Conservation (phyloP, 2,888 invertebrate species). For the Lampropteryx suffumata region DNA sequence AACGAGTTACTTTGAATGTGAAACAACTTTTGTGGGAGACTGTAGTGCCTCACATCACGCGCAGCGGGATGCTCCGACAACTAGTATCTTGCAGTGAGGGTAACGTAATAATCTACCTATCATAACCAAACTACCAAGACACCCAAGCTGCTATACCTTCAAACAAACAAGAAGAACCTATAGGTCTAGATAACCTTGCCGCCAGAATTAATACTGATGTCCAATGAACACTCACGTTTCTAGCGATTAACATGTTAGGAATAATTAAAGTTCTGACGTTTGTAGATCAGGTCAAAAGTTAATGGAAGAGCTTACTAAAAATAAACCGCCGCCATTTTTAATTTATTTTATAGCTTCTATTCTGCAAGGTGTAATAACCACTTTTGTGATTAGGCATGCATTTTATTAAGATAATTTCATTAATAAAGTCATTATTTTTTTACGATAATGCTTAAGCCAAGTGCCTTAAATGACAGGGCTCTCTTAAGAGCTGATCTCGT, state of each 20-base stretch:
- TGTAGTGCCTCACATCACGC: constrained; percentile 76
- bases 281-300: constrained; percentile 56
- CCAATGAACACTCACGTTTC: constrained; percentile 74
- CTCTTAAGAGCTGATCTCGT: constrained; percentile 9
- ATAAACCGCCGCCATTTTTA: constrained; percentile 17
- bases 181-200: constrained; percentile 52
- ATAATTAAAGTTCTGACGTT: constrained; percentile 76
- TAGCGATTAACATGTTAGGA: constrained; percentile 77
- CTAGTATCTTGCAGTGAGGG: constrained; percentile 71
- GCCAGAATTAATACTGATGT: constrained; percentile 59
- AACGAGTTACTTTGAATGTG: constrained; percentile 40
- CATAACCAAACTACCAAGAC: constrained; percentile 62
- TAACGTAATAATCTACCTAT: constrained; percentile 76
- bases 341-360: constrained; percentile 21
- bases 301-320: constrained; percentile 32
- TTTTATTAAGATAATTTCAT: constrained; percentile 24
- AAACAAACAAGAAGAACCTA: constrained; percentile 33
- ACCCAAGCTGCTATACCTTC: constrained; percentile 39
- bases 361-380: constrained; percentile 25
- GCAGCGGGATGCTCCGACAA: constrained; percentile 76
- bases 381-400: constrained; percentile 24
- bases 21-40: constrained; percentile 57
- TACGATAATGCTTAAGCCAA: constrained; percentile 21
- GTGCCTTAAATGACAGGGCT: constrained; percentile 16
- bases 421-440: constrained; percentile 32